A percentile compares a stretch with the other conserved stretches of the same genome.
Evolutionary conservation across 2,113 vertebrate genomes (phyloP).

Genomic region (Eudyptes chrysolophus): DNA sequence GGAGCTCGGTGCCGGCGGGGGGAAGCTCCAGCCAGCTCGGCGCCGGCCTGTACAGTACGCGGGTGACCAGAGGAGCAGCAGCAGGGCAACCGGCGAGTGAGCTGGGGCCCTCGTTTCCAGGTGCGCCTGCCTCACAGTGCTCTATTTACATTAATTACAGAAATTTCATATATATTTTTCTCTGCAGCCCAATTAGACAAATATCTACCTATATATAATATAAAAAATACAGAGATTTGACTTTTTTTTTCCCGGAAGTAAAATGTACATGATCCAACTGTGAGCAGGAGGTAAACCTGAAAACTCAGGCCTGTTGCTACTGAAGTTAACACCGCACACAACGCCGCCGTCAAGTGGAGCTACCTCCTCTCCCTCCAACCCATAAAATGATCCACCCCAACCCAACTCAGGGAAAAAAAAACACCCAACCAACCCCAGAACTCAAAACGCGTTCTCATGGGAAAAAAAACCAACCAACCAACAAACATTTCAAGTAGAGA

Average conservation of each 20-base stretch:
- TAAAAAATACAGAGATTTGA: constrained; percentile 77
- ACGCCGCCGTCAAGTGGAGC: not conserved
- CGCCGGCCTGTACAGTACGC: not conserved
- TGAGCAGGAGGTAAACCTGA: constrained; percentile 69
- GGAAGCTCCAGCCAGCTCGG: too few relatives aligned
- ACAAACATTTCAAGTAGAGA: constrained; percentile 57
- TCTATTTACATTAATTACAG: constrained; percentile 25
- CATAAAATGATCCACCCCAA: not conserved
- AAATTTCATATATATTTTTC: not conserved
- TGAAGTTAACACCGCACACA: not conserved
- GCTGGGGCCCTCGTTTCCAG: not conserved
- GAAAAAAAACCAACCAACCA: not conserved
- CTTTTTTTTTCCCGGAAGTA: constrained; percentile 56
- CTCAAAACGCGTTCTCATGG: not conserved
- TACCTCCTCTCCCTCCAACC: not conserved
- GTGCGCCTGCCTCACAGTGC: constrained; percentile 46
- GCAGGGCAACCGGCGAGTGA: not conserved
- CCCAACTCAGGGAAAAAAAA: not conserved
- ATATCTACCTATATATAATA: constrained; percentile 65
- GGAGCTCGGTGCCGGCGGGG: too few relatives aligned
- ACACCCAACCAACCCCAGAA: not conserved
- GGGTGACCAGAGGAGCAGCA: not conserved
- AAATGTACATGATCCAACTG: constrained; percentile 72
- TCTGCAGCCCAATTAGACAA: constrained; percentile 63
- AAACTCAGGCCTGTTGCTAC: constrained; percentile 52